phyloP scores from a whole-genome alignment of 2,888 invertebrate species.

The Taphrorychus bicolor region DNA sequence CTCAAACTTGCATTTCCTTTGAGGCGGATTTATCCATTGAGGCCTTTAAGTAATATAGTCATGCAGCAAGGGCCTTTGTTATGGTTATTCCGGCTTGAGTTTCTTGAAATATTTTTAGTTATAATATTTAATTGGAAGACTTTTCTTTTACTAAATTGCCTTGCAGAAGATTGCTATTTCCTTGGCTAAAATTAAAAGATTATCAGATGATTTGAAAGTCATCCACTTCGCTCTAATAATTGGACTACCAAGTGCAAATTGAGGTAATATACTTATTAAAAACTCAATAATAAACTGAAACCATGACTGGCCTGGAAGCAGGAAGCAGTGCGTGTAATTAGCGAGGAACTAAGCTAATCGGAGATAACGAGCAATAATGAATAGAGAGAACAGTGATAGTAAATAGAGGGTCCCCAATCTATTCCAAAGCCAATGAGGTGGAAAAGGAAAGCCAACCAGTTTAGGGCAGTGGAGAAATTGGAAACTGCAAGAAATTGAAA shows the following conservation, averaged over 20 bases:
- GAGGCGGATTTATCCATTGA: not conserved
- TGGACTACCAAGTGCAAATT: not conserved
- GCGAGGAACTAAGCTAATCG: conserved; percentile 23
- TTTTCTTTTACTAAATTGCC: not conserved
- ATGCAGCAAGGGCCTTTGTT: not conserved
- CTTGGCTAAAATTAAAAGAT: conserved; percentile 8
- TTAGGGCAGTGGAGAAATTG: conserved; percentile 15
- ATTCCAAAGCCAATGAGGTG: conserved; percentile 16
- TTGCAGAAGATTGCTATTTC: conserved; percentile 3
- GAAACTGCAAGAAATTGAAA: conserved; percentile 21
- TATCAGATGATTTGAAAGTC: conserved; percentile 2
- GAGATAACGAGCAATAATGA: conserved; percentile 29
- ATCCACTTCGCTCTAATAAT: not conserved
- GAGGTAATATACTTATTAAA: not conserved
- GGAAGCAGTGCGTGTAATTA: conserved; percentile 22
- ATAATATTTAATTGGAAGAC: not conserved
- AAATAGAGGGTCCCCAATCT: conserved; percentile 21
- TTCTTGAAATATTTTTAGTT: not conserved
- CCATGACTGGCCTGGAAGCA: not conserved
- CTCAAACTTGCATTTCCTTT: not conserved
- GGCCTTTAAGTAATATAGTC: conserved; percentile 1
- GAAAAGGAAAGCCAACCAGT: conserved; percentile 17
- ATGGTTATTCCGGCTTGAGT: not conserved
- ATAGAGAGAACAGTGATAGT: conserved; percentile 29
- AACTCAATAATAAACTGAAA: not conserved